Evolutionary conservation across 1,140 invertebrate species (phyloP), one percentile per base, ranked within the genome.

Genomic region (Wiebesia pumilae): DNA sequence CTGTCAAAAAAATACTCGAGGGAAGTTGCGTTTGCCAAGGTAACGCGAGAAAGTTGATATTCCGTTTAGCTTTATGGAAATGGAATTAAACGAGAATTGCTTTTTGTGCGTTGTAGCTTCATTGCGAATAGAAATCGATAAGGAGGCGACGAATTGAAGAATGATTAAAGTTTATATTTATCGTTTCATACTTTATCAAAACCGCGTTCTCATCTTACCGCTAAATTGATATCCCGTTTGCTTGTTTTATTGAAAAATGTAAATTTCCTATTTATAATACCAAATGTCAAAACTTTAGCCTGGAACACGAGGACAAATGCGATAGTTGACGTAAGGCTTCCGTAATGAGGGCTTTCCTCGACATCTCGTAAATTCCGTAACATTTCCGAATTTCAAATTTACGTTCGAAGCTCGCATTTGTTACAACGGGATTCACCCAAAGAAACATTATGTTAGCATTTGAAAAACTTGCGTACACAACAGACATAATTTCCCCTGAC

Each of bases 401-500:
- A 75, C 35, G 38, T 27, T 67, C 21, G 10, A 43, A 27, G 38
- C 71, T 75, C 10, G 21, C 4, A 16, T 21, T 27, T 10, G 24
- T 73, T 24, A 40, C 38, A 33, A 16, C 69, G 24, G 69, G 21
- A 40, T 73, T 24, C 38, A 3, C 7, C 27, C 6, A 43, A 75
- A 75, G 24, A 75, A 38, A 75, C 65, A 80, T 80, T 9, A 51
- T 51, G 35, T 69, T 65, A 51, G 67, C 51, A 81, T 62, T 80
- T 80, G 33, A 47, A 51, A 69, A 47, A 83, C 7, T 47, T 33
- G 19, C 30, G 69, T n/a, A 58, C 35, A 65, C 58, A 65, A 35
- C 65, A 38, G 2, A 14, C 40, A 69, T 69, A 54, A 82, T 69
- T 47, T 47, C 40, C 47, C 67, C 33, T 33, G 3, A 62, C 71